A percentile compares a stretch with the other conserved stretches of the same genome.
phyloP scores from a whole-genome alignment of 2,888 invertebrate genomes.

The Plutella xylostella region DNA sequence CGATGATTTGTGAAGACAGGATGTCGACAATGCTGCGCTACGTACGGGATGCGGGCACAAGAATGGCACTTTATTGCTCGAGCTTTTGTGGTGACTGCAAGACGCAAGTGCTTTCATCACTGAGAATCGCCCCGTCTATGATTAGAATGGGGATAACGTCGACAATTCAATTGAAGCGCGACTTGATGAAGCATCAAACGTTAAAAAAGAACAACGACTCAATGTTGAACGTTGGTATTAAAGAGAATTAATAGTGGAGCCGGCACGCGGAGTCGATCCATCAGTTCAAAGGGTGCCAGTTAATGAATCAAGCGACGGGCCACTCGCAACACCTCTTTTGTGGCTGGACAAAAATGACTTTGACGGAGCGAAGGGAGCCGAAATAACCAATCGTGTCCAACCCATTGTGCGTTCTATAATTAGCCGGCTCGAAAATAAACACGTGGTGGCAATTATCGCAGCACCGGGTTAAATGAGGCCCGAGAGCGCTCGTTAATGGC shows the following conservation, averaged over 20 bases:
- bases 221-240: slow-evolving; percentile 3
- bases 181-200: slow-evolving; percentile 17
- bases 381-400: slow-evolving; percentile 66
- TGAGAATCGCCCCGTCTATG: slow-evolving; percentile 1
- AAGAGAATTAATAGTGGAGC: slow-evolving; percentile 42
- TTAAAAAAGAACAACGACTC: not conserved
- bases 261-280: slow-evolving; percentile 42
- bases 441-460: slow-evolving; percentile 69
- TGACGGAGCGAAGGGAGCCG: slow-evolving; percentile 55
- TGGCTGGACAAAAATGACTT: slow-evolving; percentile 58
- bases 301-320: slow-evolving; percentile 65
- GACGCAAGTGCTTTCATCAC: not conserved
- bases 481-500: slow-evolving; percentile 61
- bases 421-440: slow-evolving; percentile 64
- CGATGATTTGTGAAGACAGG: slow-evolving; percentile 65
- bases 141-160: slow-evolving; percentile 21
- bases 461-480: slow-evolving; percentile 67
- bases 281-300: slow-evolving; percentile 58
- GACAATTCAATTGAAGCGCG: slow-evolving; percentile 31
- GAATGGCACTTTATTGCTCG: slow-evolving; percentile 48
- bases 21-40: slow-evolving; percentile 45
- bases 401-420: slow-evolving; percentile 66
- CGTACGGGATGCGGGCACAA: slow-evolving; percentile 58
- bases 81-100: slow-evolving; percentile 37
- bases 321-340: slow-evolving; percentile 63